These are phyloP conservation scores for Lucilia cuprina DNA, from an alignment of 1,140 invertebrate genomes.

Conservation along the genomic window DNA sequence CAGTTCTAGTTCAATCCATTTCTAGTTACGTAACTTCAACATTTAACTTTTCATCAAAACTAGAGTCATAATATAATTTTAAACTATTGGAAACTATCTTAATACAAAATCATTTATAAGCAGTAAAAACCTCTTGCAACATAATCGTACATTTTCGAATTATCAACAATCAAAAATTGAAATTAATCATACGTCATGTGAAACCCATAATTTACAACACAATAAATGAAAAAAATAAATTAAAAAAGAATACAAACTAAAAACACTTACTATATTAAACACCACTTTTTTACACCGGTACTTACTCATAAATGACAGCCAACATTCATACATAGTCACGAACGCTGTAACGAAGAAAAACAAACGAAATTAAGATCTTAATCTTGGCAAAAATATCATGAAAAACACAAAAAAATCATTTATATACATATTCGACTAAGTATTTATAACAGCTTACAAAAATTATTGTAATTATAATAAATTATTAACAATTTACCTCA, in stretches of 20 bases:
- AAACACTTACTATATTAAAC: not conserved
- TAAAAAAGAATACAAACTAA: not conserved
- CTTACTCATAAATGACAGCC: not conserved
- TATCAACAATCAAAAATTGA: not conserved
- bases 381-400: not conserved
- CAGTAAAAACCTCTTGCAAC: too few species aligned
- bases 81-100: too few species aligned
- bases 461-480: not conserved
- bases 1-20: too few species aligned
- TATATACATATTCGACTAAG: too few species aligned
- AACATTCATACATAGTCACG: not conserved
- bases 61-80: too few species aligned
- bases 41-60: too few species aligned
- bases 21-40: too few species aligned
- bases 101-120: too few species aligned
- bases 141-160: too few species aligned
- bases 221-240: not conserved
- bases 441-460: not conserved
- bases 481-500: not conserved
- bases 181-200: conserved; percentile 1
- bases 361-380: not conserved
- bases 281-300: too few species aligned
- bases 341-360: not conserved
- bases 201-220: not conserved
- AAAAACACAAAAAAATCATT: not conserved